phyloP scores from a whole-genome alignment of 2,797 vertebrate genomes.

The Ceyx erithaca region DNA sequence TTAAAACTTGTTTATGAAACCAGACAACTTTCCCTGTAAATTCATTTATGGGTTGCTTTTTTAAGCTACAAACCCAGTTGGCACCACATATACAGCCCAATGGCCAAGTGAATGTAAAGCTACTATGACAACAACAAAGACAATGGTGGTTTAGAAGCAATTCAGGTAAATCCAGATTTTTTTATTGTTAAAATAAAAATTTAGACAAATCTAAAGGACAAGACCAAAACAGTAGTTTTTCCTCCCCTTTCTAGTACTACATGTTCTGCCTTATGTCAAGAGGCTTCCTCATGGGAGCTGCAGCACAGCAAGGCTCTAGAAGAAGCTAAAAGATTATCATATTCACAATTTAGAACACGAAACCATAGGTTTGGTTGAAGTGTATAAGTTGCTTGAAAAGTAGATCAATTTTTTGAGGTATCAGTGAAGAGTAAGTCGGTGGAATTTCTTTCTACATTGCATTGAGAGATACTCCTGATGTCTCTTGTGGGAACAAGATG shows the following conservation, averaged over 20 bases:
- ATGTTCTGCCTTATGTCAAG: background rate
- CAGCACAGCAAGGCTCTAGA: background rate
- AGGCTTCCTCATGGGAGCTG: background rate
- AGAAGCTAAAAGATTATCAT: background rate
- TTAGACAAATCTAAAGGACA: background rate
- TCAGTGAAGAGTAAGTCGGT: rapidly evolving
- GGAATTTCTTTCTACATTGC: background rate
- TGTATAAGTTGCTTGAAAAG: background rate
- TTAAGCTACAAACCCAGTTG: background rate
- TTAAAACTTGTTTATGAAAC: background rate
- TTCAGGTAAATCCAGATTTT: background rate
- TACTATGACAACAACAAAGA: background rate
- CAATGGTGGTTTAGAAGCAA: background rate
- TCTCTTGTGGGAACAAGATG: background rate
- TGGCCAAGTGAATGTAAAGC: background rate
- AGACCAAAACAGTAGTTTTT: rapidly evolving
- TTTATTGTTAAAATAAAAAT: background rate
- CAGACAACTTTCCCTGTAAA: background rate
- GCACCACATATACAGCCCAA: rapidly evolving
- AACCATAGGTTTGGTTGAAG: background rate
- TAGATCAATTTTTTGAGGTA: background rate
- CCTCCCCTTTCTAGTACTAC: rapidly evolving
- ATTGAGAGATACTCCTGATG: background rate
- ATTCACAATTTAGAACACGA: background rate
- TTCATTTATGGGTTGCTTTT: background rate